These are phyloP conservation scores for Saguinus imperator DNA, from an alignment of 2,113 vertebrate species.

Conservation along the genomic window DNA sequence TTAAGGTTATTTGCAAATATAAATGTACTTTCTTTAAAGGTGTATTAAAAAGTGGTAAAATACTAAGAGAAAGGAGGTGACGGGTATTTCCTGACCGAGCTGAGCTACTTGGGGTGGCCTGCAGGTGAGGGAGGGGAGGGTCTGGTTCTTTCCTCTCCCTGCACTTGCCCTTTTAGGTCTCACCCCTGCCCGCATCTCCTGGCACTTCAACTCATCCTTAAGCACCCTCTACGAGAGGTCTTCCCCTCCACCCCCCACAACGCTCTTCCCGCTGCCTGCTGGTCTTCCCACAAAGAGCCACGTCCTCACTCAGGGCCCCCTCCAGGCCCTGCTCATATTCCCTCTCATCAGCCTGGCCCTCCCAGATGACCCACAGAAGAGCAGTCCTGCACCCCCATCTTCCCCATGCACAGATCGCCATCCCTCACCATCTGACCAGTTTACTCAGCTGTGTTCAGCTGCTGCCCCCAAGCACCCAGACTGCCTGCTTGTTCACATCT, in stretches of 20 bases:
- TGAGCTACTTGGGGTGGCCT: neutral
- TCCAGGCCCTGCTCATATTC: neutral
- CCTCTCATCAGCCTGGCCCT: too few species aligned
- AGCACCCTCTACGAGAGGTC: accelerated
- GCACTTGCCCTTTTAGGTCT: neutral
- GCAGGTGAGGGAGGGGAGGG: too few species aligned
- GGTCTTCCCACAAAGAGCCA: neutral
- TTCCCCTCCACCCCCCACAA: neutral
- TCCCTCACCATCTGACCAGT: neutral
- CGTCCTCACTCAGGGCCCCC: accelerated
- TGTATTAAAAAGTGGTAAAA: neutral
- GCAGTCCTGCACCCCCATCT: accelerated
- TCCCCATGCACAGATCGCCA: accelerated
- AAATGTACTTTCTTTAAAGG: neutral
- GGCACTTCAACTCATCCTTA: neutral
- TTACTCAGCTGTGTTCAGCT: accelerated
- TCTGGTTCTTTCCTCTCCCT: neutral
- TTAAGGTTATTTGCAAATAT: neutral
- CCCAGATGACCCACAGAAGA: neutral
- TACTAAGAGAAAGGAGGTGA: neutral
- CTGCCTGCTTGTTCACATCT: too few species aligned
- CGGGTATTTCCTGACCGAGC: neutral
- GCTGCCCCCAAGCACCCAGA: neutral
- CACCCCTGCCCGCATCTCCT: too few species aligned
- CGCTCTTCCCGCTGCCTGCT: neutral